Percentiles rank a stretch among this genome's conserved stretches.
phyloP scores from a whole-genome alignment of 2,888 invertebrate genomes.

The Aethes cnicana region DNA sequence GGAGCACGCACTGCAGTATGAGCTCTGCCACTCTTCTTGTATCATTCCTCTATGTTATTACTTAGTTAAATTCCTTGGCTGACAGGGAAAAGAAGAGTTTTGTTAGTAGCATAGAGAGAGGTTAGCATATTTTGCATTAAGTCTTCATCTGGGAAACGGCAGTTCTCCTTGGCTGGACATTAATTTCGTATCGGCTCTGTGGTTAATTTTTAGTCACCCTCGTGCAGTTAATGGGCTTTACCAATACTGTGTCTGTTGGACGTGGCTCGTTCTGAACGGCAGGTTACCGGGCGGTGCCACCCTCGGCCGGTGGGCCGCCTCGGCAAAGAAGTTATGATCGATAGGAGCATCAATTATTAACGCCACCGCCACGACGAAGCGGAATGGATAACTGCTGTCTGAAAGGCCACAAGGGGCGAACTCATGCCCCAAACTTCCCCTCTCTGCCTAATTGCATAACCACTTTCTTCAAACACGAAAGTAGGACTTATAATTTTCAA shows the following conservation, averaged over 20 bases:
- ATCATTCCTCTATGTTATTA: no score
- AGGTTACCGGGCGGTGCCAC: constrained; percentile 8
- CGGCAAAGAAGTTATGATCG: constrained; percentile 77
- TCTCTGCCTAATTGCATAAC: constrained; percentile 58
- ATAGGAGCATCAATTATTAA: constrained; percentile 79
- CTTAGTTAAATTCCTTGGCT: no score
- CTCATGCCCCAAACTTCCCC: constrained; percentile 49
- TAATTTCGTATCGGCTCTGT: no score
- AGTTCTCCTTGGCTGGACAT: no score
- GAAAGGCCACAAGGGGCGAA: constrained; percentile 69
- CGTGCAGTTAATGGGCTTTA: constrained; percentile 2
- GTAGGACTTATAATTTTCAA: constrained; percentile 22
- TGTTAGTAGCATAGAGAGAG: no score
- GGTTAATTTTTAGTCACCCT: neutral
- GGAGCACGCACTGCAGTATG: no score
- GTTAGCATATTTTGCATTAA: no score
- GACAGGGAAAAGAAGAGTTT: no score
- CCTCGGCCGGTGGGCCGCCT: constrained; percentile 29
- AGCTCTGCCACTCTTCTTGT: no score
- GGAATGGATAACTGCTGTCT: constrained; percentile 71
- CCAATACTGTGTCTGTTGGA: neutral
- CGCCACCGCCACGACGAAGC: constrained; percentile 61
- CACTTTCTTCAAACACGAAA: constrained; percentile 46
- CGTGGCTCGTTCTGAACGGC: constrained; percentile 3
- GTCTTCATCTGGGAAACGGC: no score